Evolutionary conservation across 2,888 invertebrate species (phyloP).

Genomic region (Hesperia comma): DNA sequence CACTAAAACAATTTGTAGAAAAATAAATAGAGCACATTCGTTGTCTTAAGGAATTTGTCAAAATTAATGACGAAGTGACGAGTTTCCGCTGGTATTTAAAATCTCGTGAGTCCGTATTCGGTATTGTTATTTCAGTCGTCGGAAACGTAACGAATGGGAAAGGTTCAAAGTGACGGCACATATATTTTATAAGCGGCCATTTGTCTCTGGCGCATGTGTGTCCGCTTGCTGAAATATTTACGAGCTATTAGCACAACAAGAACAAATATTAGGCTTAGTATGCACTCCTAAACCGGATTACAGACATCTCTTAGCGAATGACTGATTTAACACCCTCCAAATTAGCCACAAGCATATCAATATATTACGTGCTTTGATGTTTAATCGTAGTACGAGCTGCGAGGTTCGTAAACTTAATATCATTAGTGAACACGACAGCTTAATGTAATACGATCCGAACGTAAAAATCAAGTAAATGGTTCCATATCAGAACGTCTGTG

Average conservation of each 20-base stretch:
- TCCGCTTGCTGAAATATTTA: slow-evolving; percentile 79
- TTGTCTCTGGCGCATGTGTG: slow-evolving; percentile 74
- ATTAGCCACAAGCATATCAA: slow-evolving; percentile 47
- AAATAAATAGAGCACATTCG: slow-evolving; percentile 40
- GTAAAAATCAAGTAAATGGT: slow-evolving; percentile 30
- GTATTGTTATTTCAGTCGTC: slow-evolving; percentile 81
- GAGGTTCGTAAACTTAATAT: slow-evolving; percentile 23
- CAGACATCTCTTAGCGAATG: slow-evolving; percentile 62
- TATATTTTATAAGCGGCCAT: slow-evolving; percentile 77
- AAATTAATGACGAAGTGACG: slow-evolving; percentile 67
- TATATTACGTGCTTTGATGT: slow-evolving; percentile 24
- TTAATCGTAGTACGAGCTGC: slow-evolving; percentile 17
- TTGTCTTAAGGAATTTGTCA: slow-evolving; percentile 62
- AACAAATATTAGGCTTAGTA: slow-evolving; percentile 59
- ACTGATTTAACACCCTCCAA: slow-evolving; percentile 71
- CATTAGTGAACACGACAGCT: slow-evolving; percentile 23
- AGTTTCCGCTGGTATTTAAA: slow-evolving; percentile 69
- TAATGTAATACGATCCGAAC: slow-evolving; percentile 16
- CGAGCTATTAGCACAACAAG: slow-evolving; percentile 78
- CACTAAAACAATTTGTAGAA: background rate
- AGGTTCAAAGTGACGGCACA: slow-evolving; percentile 73
- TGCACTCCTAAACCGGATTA: slow-evolving; percentile 56
- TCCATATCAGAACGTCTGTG: slow-evolving; percentile 19
- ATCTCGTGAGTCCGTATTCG: slow-evolving; percentile 57
- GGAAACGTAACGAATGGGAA: slow-evolving; percentile 72